Evolutionary conservation across 2,888 invertebrate species (phyloP).

Genomic region (Macrosoma leucophasiata): DNA sequence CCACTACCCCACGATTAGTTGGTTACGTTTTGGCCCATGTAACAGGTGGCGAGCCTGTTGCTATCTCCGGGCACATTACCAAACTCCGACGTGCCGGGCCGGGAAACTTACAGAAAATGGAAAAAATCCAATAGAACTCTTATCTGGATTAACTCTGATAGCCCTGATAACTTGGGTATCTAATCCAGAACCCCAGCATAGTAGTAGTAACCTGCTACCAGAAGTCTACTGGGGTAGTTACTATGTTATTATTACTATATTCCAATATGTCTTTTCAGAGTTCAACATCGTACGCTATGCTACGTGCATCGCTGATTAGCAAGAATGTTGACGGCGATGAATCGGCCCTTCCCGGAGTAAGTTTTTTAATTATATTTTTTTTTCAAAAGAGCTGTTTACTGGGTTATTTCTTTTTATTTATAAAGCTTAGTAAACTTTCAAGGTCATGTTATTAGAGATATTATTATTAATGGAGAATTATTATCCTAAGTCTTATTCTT

Average conservation of each 20-base stretch:
- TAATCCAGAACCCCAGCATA: no score
- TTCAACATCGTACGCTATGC: constrained; percentile 51
- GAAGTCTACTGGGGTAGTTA: background rate
- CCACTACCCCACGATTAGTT: no score
- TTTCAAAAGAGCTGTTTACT: no score
- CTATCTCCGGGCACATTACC: no score
- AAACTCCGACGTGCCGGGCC: no score
- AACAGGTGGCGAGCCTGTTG: no score
- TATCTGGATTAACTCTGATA: no score
- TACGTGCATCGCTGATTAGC: constrained; percentile 51
- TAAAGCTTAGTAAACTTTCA: background rate
- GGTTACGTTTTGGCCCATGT: no score
- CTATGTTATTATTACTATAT: background rate
- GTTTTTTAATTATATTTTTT: constrained; percentile 10
- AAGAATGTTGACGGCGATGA: constrained; percentile 47
- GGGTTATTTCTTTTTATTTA: background rate
- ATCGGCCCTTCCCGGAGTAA: constrained; percentile 40
- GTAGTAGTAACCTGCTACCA: background rate
- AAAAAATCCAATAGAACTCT: no score
- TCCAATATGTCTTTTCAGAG: constrained; percentile 34
- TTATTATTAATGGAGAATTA: constrained; percentile 1
- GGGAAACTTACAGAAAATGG: no score
- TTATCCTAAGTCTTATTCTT: no score
- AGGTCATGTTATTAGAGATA: background rate
- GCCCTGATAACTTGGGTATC: no score